Evolutionary conservation across 2,113 vertebrate species (phyloP).

Genomic region (Oncorhynchus gorbuscha): DNA sequence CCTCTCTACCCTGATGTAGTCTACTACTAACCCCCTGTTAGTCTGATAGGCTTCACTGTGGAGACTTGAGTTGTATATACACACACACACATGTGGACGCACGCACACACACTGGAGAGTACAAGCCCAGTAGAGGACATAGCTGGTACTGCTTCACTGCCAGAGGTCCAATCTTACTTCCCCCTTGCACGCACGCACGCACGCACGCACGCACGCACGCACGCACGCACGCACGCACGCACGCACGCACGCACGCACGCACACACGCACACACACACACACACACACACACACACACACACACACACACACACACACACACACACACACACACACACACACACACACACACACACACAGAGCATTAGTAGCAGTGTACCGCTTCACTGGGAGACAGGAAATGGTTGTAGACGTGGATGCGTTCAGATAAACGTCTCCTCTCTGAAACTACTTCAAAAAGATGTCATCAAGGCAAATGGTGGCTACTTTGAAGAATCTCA

Average conservation of each 20-base stretch:
- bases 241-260: too few relatives aligned
- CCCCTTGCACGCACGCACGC: neutral
- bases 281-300: too few relatives aligned
- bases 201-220: too few relatives aligned
- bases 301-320: too few relatives aligned
- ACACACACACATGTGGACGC: conserved; percentile 14
- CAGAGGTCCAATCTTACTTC: neutral
- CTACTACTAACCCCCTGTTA: neutral
- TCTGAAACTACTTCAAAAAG: neutral
- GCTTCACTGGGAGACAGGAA: conserved; percentile 28
- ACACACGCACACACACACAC: too few relatives aligned
- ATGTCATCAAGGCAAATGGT: too few relatives aligned
- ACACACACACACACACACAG: neutral
- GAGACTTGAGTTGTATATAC: neutral
- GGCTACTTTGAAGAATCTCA: neutral
- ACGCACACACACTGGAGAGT: neutral
- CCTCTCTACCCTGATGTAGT: neutral
- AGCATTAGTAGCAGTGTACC: conserved; percentile 32
- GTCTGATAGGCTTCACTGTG: neutral
- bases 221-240: too few relatives aligned
- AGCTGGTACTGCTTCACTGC: neutral
- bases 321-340: too few relatives aligned
- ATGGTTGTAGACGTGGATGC: neutral
- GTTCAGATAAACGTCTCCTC: neutral
- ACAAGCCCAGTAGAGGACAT: neutral